Base-by-base conservation (phyloP, 2,113 vertebrate genomes). In the Tragulus kanchil region DNA sequence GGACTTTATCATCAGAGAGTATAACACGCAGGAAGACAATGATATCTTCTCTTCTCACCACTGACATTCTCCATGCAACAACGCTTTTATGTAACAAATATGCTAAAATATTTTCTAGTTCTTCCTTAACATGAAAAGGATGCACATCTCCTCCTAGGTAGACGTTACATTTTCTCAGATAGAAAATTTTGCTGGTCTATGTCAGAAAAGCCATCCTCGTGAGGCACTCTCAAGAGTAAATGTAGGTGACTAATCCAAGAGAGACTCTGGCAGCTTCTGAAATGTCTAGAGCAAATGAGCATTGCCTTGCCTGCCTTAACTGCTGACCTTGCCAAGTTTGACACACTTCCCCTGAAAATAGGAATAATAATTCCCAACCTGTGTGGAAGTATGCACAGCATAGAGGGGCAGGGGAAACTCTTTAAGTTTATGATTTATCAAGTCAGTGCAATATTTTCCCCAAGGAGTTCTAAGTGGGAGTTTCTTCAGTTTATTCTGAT, bases 401-500 rank as follows among this genome's bases (percentile, higher is more conserved):
- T 25, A 52, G 10, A 52, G 26, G 31, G 52, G 19, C 9, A 54
- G 19, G 2, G 26, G 31, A 64, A 52, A 42, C 31, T 48, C 31
- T 95, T 62, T 13, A 65, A 54, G 67, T 85, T 94, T 59, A 88
- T 89, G 11, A 79, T 82, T 90, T 88, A 93, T 79, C 48, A 89
- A 31, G 45, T 42, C 28, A 23, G 1, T 69, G 16, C 23, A 79
- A 26, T 67, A 73, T 23, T 90, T 81, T 79, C 56, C 17, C 15
- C 23, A 52, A 21, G 52, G 26, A 77, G 42, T 15, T 93, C 2
- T 28, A 91, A 89, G 25, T 89, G 65, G 19, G 45, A 92, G 5
- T 36, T 58, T 58, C 14, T 95, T 83, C 14, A 13, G 17, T 81
- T 92, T 93, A 78, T 81, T 95, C 79, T 93, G 78, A 83, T 17